These are phyloP conservation scores for Tupaia tana DNA, from an alignment of 2,113 vertebrate species.

Conservation along the genomic window DNA sequence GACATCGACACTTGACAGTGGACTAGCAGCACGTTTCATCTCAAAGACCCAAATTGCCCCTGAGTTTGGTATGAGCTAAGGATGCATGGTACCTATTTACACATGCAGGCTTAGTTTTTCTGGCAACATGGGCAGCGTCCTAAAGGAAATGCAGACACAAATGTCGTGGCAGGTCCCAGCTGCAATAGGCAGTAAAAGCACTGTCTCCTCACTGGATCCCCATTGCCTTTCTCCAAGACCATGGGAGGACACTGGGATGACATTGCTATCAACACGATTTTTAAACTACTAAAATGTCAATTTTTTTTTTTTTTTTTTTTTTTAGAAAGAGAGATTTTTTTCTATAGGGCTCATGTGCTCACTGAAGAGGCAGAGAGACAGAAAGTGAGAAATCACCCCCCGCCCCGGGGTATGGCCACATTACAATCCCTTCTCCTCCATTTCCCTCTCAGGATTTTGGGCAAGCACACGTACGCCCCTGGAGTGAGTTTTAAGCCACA, in stretches of 20 bases:
- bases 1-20: neutral
- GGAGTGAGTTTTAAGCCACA: too few species aligned
- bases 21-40: too few species aligned
- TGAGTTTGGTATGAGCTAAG: neutral
- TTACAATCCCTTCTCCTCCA: too few species aligned
- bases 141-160: neutral
- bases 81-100: too few species aligned
- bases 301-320: neutral
- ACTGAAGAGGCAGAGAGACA: too few species aligned
- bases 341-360: too few species aligned
- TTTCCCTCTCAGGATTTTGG: too few species aligned
- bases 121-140: neutral
- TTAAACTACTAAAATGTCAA: neutral
- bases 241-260: neutral
- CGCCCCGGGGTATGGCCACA: too few species aligned
- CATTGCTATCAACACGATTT: neutral
- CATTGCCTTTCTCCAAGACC: neutral
- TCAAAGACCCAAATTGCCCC: neutral
- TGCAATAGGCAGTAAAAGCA: neutral
- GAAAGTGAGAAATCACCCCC: too few species aligned
- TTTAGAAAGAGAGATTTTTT: too few species aligned
- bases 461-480: too few species aligned
- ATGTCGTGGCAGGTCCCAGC: neutral
- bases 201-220: neutral
- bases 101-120: neutral